Evolutionary conservation across 2,888 invertebrate species (phyloP).

Genomic region (Seladonia tumulorum): DNA sequence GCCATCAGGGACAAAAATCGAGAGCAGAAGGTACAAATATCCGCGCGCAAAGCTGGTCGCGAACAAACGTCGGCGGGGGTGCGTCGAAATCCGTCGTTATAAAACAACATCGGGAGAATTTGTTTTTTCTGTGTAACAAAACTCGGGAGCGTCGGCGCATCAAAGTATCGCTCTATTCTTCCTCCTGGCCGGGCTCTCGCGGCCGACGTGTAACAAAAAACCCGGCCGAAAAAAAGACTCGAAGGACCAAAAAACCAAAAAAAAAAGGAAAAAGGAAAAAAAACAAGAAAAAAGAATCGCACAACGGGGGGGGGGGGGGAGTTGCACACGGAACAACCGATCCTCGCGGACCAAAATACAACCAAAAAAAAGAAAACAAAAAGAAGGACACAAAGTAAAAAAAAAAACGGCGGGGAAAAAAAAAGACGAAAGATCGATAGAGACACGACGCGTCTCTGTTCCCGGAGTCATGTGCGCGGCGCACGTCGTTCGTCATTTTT

Average conservation of each 20-base stretch:
- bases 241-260: background rate
- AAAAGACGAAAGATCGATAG: conserved; percentile 19
- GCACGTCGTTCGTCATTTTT: conserved; percentile 38
- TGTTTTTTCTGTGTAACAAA: conserved; percentile 49
- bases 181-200: conserved; percentile 16
- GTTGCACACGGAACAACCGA: background rate
- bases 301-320: background rate
- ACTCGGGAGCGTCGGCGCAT: conserved; percentile 29
- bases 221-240: conserved; percentile 2
- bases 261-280: no score
- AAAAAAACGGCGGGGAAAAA: background rate
- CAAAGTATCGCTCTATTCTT: conserved; percentile 37
- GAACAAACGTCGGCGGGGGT: conserved; percentile 21
- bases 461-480: conserved; percentile 13
- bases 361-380: background rate
- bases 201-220: conserved; percentile 31
- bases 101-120: conserved; percentile 56
- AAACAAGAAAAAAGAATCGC: background rate
- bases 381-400: background rate
- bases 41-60: conserved; percentile 38
- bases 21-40: conserved; percentile 8
- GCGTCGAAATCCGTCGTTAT: conserved; percentile 51
- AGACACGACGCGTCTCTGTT: conserved; percentile 15
- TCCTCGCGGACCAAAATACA: background rate
- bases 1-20: background rate